Evolutionary conservation across 1,140 invertebrate species (phyloP).

Genomic region (Battus philenor): DNA sequence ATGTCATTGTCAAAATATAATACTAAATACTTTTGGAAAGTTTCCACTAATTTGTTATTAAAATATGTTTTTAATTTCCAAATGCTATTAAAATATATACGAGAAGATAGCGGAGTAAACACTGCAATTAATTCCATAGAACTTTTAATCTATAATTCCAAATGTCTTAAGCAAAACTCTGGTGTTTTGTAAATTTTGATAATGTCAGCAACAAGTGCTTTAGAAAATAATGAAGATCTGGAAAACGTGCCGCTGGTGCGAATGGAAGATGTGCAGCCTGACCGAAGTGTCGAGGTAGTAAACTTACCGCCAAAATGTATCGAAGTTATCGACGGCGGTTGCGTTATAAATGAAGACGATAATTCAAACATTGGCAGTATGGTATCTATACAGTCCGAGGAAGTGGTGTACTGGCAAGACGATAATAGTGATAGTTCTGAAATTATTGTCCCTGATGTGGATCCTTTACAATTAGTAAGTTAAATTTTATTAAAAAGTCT

Average conservation of each 20-base stretch:
- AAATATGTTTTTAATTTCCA: neutral
- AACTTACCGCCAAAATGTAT: constrained; percentile 24
- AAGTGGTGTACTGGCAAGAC: constrained; percentile 21
- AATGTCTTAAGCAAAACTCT: neutral
- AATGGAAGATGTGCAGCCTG: constrained; percentile 59
- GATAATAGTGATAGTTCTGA: constrained; percentile 25
- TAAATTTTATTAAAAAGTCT: constrained; percentile 3
- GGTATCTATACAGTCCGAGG: constrained; percentile 48
- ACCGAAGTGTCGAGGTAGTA: constrained; percentile 27
- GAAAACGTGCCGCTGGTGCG: constrained; percentile 49
- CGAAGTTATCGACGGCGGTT: constrained; percentile 30
- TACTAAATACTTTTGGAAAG: neutral
- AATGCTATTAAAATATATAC: neutral
- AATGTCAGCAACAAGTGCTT: constrained; percentile 42
- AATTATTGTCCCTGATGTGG: constrained; percentile 33
- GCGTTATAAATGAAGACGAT: constrained; percentile 38
- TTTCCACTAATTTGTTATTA: constrained; percentile 1
- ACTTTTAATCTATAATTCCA: neutral
- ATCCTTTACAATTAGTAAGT: neutral
- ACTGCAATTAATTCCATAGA: neutral
- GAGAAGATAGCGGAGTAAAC: neutral
- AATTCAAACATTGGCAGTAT: constrained; percentile 53
- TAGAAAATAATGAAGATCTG: constrained; percentile 45
- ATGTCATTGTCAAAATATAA: neutral
- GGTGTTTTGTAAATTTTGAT: too few species aligned